A percentile compares a stretch with the other conserved stretches of the same genome.
Evolutionary conservation across 1,140 invertebrate genomes (phyloP).

Genomic region (Drosophila lacertosa): DNA sequence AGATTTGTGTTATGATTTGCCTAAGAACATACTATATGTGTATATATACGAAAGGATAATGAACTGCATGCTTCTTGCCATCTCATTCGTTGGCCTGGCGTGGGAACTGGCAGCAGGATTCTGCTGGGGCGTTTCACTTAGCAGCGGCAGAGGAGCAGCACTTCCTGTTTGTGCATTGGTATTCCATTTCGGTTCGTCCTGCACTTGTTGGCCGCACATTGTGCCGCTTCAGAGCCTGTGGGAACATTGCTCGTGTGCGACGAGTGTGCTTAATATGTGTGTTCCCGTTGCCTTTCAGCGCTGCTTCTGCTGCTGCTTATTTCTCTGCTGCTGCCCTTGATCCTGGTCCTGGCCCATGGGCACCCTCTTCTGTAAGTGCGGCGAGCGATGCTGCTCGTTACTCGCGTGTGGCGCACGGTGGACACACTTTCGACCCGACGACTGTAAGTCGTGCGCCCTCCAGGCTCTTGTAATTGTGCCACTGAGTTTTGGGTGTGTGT

Average conservation of each 20-base stretch:
- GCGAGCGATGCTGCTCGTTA: conserved; percentile 45
- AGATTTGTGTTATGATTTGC: conserved; percentile 81
- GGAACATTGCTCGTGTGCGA: conserved; percentile 76
- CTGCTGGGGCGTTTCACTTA: conserved; percentile 56
- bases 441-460: conserved; percentile 67
- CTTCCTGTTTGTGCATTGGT: conserved; percentile 73
- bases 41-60: conserved; percentile 61
- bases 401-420: conserved; percentile 66
- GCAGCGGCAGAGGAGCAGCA: conserved; percentile 56
- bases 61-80: conserved; percentile 58
- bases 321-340: conserved; percentile 1
- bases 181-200: conserved; percentile 61
- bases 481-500: conserved; percentile 7
- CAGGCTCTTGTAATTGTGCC: conserved; percentile 47
- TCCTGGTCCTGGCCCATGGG: conserved; percentile 2
- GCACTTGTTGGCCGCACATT: conserved; percentile 58
- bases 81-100: conserved; percentile 48
- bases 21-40: conserved; percentile 40
- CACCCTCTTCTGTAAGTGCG: conserved; percentile 34
- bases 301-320: too few relatives aligned
- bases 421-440: conserved; percentile 65
- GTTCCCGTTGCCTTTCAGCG: conserved; percentile 41
- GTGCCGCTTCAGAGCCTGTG: conserved; percentile 69
- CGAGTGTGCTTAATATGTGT: conserved; percentile 77
- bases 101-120: conserved; percentile 57